Evolutionary conservation across 2,113 vertebrate species (phyloP).

Genomic region (Hiodon alosoides): DNA sequence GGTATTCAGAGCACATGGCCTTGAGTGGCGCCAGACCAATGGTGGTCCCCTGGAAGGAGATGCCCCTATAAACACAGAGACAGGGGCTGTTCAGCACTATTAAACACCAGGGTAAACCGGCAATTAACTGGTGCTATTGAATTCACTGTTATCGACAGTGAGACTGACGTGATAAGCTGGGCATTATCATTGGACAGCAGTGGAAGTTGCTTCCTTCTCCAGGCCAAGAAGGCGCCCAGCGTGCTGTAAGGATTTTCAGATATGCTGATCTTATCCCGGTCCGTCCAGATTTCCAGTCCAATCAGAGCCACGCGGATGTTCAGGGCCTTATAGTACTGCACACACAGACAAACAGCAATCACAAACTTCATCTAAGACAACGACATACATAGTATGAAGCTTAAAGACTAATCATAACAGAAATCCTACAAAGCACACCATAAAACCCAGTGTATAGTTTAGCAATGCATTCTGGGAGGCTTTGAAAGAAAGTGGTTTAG

Average conservation of each 20-base stretch:
- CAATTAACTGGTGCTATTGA: not conserved
- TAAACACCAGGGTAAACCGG: not conserved
- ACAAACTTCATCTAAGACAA: not conserved
- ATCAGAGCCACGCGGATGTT: constrained; percentile 89
- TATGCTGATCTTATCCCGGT: constrained; percentile 70
- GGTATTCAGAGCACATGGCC: constrained; percentile 92
- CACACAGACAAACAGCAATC: not conserved
- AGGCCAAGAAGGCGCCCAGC: constrained; percentile 82
- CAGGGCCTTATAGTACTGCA: constrained; percentile 84
- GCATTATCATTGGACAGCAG: constrained; percentile 85
- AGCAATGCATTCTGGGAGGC: too few species aligned
- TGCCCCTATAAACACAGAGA: constrained; percentile 67
- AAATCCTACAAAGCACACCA: not conserved
- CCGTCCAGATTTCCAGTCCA: constrained; percentile 87
- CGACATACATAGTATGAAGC: not conserved
- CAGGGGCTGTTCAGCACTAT: not conserved
- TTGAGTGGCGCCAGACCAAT: constrained; percentile 91
- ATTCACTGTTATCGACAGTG: not conserved
- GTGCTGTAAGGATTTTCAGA: constrained; percentile 84
- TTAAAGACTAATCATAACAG: too few species aligned
- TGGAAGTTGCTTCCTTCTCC: constrained; percentile 80
- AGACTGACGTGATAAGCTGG: constrained; percentile 87
- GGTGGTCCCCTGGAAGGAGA: constrained; percentile 82
- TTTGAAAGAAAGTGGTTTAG: too few species aligned
- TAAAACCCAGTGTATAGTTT: not conserved